Evolutionary conservation across 2,797 vertebrate genomes (phyloP).

Genomic region (Enteromius fasciolatus): DNA sequence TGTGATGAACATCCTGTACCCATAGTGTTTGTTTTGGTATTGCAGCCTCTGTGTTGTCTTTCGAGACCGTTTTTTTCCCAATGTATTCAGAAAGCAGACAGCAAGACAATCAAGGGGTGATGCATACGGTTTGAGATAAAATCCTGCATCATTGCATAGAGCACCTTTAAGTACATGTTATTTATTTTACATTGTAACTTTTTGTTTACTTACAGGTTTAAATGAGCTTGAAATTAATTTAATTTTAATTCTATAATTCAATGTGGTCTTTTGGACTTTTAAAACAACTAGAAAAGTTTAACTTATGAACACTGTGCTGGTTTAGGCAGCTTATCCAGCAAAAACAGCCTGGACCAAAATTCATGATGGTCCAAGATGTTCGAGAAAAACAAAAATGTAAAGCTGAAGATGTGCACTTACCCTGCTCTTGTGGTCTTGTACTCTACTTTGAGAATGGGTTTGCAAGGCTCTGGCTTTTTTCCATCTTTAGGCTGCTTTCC

Average conservation of each 20-base stretch:
- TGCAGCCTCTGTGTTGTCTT: too few relatives aligned
- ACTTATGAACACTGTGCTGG: background rate
- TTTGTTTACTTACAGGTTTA: constrained; percentile 4
- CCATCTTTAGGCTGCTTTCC: constrained; percentile 99
- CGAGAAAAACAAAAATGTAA: background rate
- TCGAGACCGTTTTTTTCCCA: too few relatives aligned
- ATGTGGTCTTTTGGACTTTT: background rate
- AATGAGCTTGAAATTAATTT: background rate
- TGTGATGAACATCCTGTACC: too few relatives aligned
- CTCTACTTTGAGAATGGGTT: constrained; percentile 99
- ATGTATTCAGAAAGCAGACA: too few relatives aligned
- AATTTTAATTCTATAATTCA: background rate
- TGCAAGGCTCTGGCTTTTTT: constrained; percentile 98
- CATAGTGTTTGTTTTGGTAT: too few relatives aligned
- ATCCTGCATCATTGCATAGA: too few relatives aligned
- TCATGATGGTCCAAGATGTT: background rate
- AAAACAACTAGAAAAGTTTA: background rate
- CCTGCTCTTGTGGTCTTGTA: constrained; percentile 96
- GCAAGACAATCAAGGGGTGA: too few relatives aligned
- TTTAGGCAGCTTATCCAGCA: background rate
- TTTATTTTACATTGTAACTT: background rate
- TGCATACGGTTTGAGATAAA: too few relatives aligned
- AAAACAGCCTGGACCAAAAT: background rate
- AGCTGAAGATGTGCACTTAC: constrained; percentile 74
- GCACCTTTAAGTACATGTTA: background rate